These are phyloP conservation scores for Diorhabda carinulata DNA, from an alignment of 1,140 invertebrate species.

Conservation along the genomic window DNA sequence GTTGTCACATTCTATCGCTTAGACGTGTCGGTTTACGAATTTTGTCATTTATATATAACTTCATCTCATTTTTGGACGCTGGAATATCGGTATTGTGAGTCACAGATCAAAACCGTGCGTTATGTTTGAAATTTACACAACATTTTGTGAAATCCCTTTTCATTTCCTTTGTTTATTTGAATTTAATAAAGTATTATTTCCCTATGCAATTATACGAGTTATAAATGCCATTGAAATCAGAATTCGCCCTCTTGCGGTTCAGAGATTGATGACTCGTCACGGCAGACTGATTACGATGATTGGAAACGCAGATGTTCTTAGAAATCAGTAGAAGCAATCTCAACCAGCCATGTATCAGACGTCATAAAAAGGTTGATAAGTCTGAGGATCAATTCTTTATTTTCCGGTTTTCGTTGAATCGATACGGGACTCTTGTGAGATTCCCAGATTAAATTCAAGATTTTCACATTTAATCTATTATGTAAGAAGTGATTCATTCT, in stretches of 20 bases:
- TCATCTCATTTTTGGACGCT: too few relatives aligned
- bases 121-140: too few relatives aligned
- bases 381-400: conserved; percentile 2
- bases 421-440: background rate
- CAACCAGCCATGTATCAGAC: background rate
- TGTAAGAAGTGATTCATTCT: too few relatives aligned
- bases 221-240: background rate
- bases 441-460: background rate
- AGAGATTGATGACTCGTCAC: conserved; percentile 1
- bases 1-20: too few relatives aligned
- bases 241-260: background rate
- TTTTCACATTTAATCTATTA: too few relatives aligned
- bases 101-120: too few relatives aligned
- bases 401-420: background rate
- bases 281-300: conserved; percentile 1
- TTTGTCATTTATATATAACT: too few relatives aligned
- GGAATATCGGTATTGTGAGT: too few relatives aligned
- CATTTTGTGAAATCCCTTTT: too few relatives aligned
- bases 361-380: conserved; percentile 1
- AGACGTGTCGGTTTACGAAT: too few relatives aligned
- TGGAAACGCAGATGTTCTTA: background rate
- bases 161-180: too few relatives aligned
- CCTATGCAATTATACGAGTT: background rate
- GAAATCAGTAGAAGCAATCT: conserved; percentile 2
- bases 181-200: background rate